Evolutionary conservation across 2,113 vertebrate genomes (phyloP).

Genomic region (Sminthopsis crassicaudata): DNA sequence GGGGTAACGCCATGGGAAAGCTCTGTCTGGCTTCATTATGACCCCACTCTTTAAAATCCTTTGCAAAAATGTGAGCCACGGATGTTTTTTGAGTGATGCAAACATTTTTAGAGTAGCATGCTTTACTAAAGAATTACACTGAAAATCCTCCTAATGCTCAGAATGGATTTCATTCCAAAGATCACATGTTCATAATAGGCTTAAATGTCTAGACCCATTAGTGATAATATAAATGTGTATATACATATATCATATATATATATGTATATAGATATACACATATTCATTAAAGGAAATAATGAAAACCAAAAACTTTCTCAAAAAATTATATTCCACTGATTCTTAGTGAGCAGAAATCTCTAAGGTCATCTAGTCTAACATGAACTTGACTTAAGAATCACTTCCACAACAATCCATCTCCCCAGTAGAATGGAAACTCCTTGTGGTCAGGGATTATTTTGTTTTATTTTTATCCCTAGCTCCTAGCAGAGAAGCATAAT

Average conservation of each 20-base stretch:
- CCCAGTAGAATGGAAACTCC: not conserved
- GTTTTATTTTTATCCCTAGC: not conserved
- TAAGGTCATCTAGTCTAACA: not conserved
- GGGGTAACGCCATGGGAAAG: not conserved
- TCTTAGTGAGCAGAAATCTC: not conserved
- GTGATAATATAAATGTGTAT: not conserved
- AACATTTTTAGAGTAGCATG: constrained; percentile 37
- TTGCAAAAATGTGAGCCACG: constrained; percentile 33
- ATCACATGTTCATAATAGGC: not conserved
- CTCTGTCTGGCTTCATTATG: constrained; percentile 40
- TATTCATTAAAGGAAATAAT: constrained; percentile 21
- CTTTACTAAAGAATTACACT: not conserved
- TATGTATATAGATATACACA: not conserved
- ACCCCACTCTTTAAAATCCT: constrained; percentile 33
- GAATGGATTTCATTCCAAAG: constrained; percentile 48
- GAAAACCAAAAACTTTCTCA: constrained; percentile 7
- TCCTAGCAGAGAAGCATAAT: not conserved
- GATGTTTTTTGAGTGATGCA: constrained; percentile 55
- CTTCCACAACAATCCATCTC: not conserved
- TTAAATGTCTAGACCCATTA: not conserved
- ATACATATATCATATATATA: too few relatives aligned
- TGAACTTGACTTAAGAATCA: not conserved
- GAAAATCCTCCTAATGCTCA: constrained; percentile 57
- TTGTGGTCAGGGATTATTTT: not conserved
- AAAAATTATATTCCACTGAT: constrained; percentile 24